These are phyloP conservation scores for Pollenia angustigena DNA, from an alignment of 2,888 invertebrate genomes.

Conservation along the genomic window DNA sequence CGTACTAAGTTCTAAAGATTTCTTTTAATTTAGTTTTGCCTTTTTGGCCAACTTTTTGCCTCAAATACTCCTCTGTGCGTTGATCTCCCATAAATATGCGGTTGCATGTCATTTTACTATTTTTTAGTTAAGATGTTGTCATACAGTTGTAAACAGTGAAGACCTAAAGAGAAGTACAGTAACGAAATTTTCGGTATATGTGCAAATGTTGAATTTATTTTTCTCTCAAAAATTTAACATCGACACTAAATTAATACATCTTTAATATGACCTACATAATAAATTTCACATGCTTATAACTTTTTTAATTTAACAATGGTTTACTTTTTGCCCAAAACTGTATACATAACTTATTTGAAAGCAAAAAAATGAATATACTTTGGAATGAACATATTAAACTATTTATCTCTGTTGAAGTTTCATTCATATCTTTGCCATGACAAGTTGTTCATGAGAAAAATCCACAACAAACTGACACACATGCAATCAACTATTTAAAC, in stretches of 20 bases:
- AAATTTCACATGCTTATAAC: not conserved
- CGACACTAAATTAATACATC: no score
- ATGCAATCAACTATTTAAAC: not conserved
- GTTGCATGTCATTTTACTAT: slow-evolving; percentile 4
- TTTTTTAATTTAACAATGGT: not conserved
- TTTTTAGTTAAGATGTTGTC: not conserved
- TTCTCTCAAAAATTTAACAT: no score
- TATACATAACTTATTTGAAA: not conserved
- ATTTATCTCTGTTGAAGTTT: slow-evolving; percentile 22
- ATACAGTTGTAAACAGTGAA: not conserved
- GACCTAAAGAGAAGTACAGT: not conserved
- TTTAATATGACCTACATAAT: no score
- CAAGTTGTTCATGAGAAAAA: not conserved
- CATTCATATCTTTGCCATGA: not conserved
- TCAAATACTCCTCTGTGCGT: no score
- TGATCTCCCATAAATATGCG: not conserved
- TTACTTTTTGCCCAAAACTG: not conserved
- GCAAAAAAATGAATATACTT: not conserved
- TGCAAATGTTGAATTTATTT: no score
- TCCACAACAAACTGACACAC: not conserved
- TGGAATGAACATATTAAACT: slow-evolving; percentile 5
- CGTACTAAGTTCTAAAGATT: no score
- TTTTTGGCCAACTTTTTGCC: no score
- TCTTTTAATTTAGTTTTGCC: no score
- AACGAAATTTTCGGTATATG: not conserved